Conservation (phyloP, 2,113 vertebrate species). For the Eretmochelys imbricata region DNA sequence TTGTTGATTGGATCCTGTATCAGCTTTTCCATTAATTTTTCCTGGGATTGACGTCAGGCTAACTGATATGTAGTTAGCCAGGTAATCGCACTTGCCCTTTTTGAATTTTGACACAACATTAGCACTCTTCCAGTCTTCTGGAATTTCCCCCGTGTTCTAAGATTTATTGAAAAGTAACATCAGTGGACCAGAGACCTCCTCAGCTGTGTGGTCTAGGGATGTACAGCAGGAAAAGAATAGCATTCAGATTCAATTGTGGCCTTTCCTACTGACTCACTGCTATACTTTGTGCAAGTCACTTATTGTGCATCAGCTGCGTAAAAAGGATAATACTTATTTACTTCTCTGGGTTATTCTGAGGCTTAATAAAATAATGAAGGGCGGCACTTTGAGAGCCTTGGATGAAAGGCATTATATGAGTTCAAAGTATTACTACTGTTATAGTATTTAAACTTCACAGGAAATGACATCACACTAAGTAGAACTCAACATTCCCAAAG, state of each 20-base stretch:
- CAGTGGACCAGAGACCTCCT: neutral
- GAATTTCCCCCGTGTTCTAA: neutral
- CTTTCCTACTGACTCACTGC: conserved; percentile 47
- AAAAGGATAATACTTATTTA: conserved; percentile 62
- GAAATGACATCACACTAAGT: conserved; percentile 53
- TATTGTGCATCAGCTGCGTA: conserved; percentile 32
- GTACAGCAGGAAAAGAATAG: neutral
- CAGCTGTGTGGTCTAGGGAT: neutral
- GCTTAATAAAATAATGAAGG: conserved; percentile 19
- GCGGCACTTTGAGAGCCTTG: conserved; percentile 38
- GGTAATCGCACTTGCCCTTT: neutral
- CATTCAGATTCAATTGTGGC: neutral
- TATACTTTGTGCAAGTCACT: conserved; percentile 2
- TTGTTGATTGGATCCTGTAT: neutral
- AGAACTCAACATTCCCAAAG: conserved; percentile 72
- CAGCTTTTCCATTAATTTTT: neutral
- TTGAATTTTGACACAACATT: neutral
- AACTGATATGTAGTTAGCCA: neutral
- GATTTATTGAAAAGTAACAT: neutral
- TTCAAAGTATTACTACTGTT: conserved; percentile 72
- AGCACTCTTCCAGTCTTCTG: neutral
- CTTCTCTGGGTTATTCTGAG: neutral
- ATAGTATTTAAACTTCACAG: conserved; percentile 58
- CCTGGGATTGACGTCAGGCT: neutral
- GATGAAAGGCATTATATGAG: conserved; percentile 64